A percentile compares a stretch with the other conserved stretches of the same genome.
phyloP scores from a whole-genome alignment of 2,888 invertebrate species.

The Agrotis clavis region DNA sequence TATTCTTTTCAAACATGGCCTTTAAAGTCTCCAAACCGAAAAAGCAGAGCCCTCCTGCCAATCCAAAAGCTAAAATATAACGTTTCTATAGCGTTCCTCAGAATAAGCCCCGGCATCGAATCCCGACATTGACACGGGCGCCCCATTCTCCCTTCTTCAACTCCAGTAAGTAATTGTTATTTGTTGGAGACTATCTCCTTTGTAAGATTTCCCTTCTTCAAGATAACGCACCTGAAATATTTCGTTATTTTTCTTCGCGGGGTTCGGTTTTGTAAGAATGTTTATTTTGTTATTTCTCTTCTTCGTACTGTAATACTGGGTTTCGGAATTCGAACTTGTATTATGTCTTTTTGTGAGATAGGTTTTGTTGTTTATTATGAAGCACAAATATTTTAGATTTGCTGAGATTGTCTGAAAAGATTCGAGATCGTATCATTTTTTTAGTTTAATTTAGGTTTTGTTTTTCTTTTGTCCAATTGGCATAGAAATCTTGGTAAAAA shows the following conservation, averaged over 20 bases:
- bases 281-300: constrained; percentile 50
- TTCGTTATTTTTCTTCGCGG: constrained; percentile 61
- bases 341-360: constrained; percentile 36
- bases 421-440: neutral
- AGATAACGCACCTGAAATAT: constrained; percentile 72
- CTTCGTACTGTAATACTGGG: constrained; percentile 25
- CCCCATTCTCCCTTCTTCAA: constrained; percentile 67
- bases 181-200: constrained; percentile 71
- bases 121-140: constrained; percentile 69
- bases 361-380: constrained; percentile 32
- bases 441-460: too few relatives aligned
- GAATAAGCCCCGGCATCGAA: constrained; percentile 45
- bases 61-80: constrained; percentile 18
- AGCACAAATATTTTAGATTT: constrained; percentile 8
- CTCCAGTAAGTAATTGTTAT: constrained; percentile 75
- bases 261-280: constrained; percentile 47
- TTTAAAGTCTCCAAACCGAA: neutral
- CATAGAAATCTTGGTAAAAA: too few relatives aligned
- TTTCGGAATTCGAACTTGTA: constrained; percentile 32
- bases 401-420: constrained; percentile 3
- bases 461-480: too few relatives aligned
- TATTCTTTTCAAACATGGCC: neutral
- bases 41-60: neutral
- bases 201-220: constrained; percentile 66
- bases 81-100: constrained; percentile 52